phyloP scores from a whole-genome alignment of 1,140 invertebrate species.

The Drosophila arawakana region DNA sequence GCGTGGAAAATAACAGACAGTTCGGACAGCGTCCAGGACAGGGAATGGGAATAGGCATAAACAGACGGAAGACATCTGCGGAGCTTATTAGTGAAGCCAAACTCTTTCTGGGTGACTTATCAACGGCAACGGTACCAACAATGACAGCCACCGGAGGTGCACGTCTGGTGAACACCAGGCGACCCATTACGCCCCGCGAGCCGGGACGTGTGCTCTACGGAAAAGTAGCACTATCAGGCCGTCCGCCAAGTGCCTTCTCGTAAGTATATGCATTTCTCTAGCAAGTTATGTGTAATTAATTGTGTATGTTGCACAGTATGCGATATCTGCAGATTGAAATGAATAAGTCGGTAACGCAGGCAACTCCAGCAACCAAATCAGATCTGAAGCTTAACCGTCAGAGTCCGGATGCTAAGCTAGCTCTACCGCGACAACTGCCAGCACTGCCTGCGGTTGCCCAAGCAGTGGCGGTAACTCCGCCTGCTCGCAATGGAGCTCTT shows the following conservation, averaged over 20 bases:
- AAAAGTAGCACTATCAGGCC: conserved; percentile 85
- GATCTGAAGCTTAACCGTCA: conserved; percentile 7
- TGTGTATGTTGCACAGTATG: conserved; percentile 47
- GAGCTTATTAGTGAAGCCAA: conserved; percentile 92
- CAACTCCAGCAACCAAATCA: conserved; percentile 6
- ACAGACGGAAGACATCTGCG: conserved; percentile 88
- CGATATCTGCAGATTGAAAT: conserved; percentile 77
- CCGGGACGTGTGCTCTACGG: conserved; percentile 90
- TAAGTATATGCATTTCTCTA: conserved; percentile 77
- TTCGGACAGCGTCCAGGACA: conserved; percentile 43
- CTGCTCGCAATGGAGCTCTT: conserved; percentile 68
- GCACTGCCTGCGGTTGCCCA: conserved; percentile 37
- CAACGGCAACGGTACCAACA: conserved; percentile 17
- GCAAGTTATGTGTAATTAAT: too few species aligned
- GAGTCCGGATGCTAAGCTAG: conserved; percentile 2
- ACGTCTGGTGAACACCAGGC: conserved; percentile 88
- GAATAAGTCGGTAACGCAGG: conserved; percentile 2
- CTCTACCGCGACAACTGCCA: conserved; percentile 60
- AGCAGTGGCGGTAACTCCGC: conserved; percentile 14
- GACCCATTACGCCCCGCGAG: conserved; percentile 92
- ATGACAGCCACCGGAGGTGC: conserved; percentile 76
- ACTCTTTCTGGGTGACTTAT: conserved; percentile 84
- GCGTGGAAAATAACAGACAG: conserved; percentile 39
- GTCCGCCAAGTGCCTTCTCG: conserved; percentile 93
- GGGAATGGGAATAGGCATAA: conserved; percentile 62